Percentiles rank a stretch among this genome's conserved stretches.
Conservation (phyloP, 53 echinoderm and acorn worm genomes). For the Mesocentrotus franciscanus region DNA sequence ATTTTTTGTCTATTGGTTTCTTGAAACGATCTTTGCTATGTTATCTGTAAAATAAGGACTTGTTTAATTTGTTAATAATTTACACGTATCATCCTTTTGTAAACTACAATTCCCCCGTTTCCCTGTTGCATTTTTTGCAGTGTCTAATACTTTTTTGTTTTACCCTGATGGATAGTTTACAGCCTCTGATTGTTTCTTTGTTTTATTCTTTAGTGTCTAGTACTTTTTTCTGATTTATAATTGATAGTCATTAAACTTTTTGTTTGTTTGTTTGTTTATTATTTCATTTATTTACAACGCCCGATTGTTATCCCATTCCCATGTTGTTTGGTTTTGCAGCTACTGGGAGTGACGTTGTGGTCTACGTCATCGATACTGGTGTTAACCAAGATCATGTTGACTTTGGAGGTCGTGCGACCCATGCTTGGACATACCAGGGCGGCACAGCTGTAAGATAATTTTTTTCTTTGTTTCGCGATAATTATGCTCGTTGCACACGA, state of each 20-base stretch:
- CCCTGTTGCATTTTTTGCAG: too few relatives aligned
- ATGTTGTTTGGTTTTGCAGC: constrained; percentile 5
- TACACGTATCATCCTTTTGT: too few relatives aligned
- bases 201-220: neutral
- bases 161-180: neutral
- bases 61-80: too few relatives aligned
- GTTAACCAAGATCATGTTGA: neutral
- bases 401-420: constrained; percentile 5
- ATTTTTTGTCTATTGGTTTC: too few relatives aligned
- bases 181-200: neutral
- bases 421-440: constrained; percentile 31
- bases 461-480: neutral
- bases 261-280: too few relatives aligned
- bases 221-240: neutral
- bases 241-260: too few relatives aligned
- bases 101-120: too few relatives aligned
- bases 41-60: too few relatives aligned
- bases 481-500: too few relatives aligned
- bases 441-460: neutral
- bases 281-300: too few relatives aligned
- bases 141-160: too few relatives aligned
- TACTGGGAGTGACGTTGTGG: neutral
- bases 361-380: constrained; percentile 37
- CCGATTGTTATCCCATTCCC: neutral
- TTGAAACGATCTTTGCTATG: too few relatives aligned